Conservation (phyloP, 2,113 vertebrate genomes). For the Amphiprion percula region DNA sequence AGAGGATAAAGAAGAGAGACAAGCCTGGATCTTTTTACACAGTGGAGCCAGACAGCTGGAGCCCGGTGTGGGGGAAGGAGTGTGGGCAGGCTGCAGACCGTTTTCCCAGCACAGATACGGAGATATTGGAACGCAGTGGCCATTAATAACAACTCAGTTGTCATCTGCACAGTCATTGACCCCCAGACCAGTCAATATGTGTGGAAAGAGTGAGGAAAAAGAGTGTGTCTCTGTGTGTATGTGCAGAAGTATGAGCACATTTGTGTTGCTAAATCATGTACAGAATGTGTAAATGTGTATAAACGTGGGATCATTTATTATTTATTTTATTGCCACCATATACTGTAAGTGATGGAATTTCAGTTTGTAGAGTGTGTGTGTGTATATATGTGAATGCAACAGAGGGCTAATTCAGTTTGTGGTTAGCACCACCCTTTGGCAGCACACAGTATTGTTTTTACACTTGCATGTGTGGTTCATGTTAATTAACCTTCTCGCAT, state of each 20-base stretch:
- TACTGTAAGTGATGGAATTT: constrained; percentile 12
- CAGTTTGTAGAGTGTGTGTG: constrained; percentile 12
- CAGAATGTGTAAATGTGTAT: constrained; percentile 24
- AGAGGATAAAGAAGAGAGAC: constrained; percentile 75
- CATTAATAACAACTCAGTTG: constrained; percentile 83
- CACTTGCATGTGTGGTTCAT: constrained; percentile 43
- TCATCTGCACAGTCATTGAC: constrained; percentile 78
- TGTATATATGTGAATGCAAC: not conserved
- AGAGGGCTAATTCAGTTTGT: constrained; percentile 63
- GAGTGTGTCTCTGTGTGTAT: not conserved
- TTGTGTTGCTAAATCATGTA: constrained; percentile 16
- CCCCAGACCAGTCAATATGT: constrained; percentile 74
- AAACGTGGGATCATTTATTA: constrained; percentile 1
- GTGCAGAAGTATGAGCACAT: constrained; percentile 37
- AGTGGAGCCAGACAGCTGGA: constrained; percentile 81
- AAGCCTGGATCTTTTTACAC: constrained; percentile 83
- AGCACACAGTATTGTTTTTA: constrained; percentile 47
- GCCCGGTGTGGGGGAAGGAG: constrained; percentile 72
- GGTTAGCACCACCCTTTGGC: constrained; percentile 80
- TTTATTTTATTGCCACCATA: constrained; percentile 19
- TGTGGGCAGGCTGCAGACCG: constrained; percentile 58
- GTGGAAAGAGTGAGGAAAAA: constrained; percentile 48
- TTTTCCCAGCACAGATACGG: constrained; percentile 79
- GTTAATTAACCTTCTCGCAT: constrained; percentile 59
- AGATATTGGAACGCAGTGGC: constrained; percentile 75